These are phyloP conservation scores for Corythornis madagascariensis DNA, from an alignment of 2,113 vertebrate genomes.

Conservation along the genomic window DNA sequence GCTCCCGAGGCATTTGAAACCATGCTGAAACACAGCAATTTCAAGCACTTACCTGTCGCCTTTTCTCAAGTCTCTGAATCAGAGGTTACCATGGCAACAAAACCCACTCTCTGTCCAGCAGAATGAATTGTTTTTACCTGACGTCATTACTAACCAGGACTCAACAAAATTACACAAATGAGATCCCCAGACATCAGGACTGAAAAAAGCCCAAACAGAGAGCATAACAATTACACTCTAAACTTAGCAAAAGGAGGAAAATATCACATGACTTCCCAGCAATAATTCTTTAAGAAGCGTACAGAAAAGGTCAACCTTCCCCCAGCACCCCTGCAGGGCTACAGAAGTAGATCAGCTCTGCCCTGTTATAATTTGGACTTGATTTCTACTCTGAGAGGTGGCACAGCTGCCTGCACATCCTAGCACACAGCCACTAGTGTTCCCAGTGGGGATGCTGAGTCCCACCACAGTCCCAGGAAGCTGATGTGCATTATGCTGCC, in stretches of 20 bases:
- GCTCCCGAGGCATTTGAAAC: constrained; percentile 1
- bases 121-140: not conserved
- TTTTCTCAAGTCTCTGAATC: constrained; percentile 12
- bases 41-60: constrained; percentile 55
- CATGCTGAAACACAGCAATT: constrained; percentile 58
- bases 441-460: not conserved
- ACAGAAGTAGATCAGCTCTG: not conserved
- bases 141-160: constrained; percentile 32
- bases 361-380: not conserved
- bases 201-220: not conserved
- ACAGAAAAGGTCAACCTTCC: not conserved
- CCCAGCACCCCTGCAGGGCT: not conserved
- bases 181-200: not conserved
- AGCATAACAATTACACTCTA: not conserved
- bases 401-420: not conserved
- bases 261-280: not conserved
- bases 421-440: not conserved
- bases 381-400: not conserved
- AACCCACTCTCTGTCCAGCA: constrained; percentile 37
- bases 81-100: constrained; percentile 46
- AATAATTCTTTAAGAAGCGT: not conserved
- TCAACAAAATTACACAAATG: constrained; percentile 22
- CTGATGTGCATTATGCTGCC: not conserved
- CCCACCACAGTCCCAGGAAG: not conserved
- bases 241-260: not conserved